phyloP scores from a whole-genome alignment of 2,113 vertebrate species.

The Mobula birostris region DNA sequence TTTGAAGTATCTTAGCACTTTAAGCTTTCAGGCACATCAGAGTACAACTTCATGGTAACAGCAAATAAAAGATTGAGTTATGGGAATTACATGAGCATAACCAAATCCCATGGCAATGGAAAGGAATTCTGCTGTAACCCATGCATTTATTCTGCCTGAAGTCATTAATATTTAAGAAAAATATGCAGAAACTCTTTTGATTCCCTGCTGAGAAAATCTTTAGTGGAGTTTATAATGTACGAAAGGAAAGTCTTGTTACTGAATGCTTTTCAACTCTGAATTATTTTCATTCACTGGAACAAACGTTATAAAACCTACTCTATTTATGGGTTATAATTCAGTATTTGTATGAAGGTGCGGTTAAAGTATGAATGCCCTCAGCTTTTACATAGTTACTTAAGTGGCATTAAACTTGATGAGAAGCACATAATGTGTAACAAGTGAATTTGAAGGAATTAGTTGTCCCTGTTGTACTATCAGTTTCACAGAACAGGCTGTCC shows the following conservation, averaged over 20 bases:
- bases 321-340: neutral
- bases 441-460: neutral
- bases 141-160: constrained; percentile 4
- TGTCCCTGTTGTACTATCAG: neutral
- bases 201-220: neutral
- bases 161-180: neutral
- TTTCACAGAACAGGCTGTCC: neutral
- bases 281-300: neutral
- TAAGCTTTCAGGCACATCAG: neutral
- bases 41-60: neutral
- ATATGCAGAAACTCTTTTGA: neutral
- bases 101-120: neutral
- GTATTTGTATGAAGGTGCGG: neutral
- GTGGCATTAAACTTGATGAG: neutral
- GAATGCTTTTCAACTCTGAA: too few relatives aligned
- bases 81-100: neutral
- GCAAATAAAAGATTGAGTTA: neutral
- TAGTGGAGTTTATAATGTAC: neutral
- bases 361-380: neutral
- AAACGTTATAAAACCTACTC: neutral
- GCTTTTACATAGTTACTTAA: neutral
- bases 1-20: neutral
- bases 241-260: too few relatives aligned
- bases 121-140: neutral
- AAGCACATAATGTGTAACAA: neutral